Evolutionary conservation across 2,113 vertebrate genomes (phyloP).

Genomic region (Callipepla californica): DNA sequence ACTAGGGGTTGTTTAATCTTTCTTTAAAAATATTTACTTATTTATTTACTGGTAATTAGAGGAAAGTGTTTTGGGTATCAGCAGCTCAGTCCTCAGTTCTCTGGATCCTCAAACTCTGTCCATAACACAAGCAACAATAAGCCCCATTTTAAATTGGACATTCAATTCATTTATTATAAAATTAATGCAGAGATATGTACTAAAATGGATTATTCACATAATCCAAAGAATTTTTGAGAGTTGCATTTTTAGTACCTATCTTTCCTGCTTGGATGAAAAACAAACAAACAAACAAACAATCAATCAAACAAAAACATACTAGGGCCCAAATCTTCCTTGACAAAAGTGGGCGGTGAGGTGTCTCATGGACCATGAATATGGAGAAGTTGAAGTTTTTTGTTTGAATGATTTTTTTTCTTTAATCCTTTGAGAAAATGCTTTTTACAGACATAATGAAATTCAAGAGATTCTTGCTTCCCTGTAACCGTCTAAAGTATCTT

Average conservation of each 20-base stretch:
- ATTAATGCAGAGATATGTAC: neutral
- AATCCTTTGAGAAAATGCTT: neutral
- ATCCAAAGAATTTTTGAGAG: neutral
- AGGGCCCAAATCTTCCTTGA: neutral
- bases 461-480: neutral
- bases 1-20: neutral
- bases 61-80: neutral
- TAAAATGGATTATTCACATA: neutral
- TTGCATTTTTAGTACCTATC: neutral
- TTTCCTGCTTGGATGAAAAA: neutral
- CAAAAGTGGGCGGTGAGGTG: neutral
- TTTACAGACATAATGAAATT: neutral
- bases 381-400: neutral
- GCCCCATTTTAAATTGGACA: rapidly evolving
- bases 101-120: neutral
- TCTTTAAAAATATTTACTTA: neutral
- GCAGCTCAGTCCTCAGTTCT: neutral
- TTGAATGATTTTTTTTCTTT: neutral
- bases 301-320: neutral
- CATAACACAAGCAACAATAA: neutral
- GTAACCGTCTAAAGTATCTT: neutral
- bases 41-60: neutral
- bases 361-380: neutral
- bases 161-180: neutral
- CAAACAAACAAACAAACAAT: too few species aligned